phyloP scores from a whole-genome alignment of 2,113 vertebrate genomes.

The Hystrix brachyura region DNA sequence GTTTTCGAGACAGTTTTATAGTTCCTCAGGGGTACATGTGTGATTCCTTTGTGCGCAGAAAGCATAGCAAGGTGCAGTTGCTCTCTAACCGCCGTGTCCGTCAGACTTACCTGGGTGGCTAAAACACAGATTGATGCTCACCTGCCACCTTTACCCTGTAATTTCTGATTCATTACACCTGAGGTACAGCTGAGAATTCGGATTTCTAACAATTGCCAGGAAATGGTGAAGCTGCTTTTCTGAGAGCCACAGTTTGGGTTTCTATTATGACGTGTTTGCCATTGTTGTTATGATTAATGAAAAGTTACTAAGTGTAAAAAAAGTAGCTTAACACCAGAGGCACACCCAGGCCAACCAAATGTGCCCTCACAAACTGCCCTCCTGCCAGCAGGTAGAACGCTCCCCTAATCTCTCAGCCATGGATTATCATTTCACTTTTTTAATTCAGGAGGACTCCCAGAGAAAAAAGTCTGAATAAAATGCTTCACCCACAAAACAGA shows the following conservation, averaged over 20 bases:
- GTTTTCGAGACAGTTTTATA: not conserved
- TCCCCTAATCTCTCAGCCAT: not conserved
- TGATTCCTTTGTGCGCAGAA: not conserved
- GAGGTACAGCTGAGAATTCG: not conserved
- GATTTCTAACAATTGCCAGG: not conserved
- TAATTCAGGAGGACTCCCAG: not conserved
- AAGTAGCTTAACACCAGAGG: not conserved
- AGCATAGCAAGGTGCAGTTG: not conserved
- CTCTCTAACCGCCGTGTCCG: not conserved
- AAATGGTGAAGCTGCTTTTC: not conserved
- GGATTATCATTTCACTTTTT: not conserved
- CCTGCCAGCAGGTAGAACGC: not conserved
- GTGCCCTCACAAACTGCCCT: not conserved
- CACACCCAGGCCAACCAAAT: not conserved
- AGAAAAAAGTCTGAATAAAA: constrained; percentile 26
- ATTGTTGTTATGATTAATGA: not conserved
- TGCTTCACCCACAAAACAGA: not conserved
- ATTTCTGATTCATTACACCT: not conserved
- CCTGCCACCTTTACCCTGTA: not conserved
- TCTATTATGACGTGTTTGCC: not conserved
- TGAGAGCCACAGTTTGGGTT: not conserved
- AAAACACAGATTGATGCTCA: not conserved
- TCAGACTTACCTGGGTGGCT: not conserved
- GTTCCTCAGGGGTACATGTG: not conserved
- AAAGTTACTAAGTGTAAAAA: not conserved